These are phyloP conservation scores for Platycercus adscitus DNA, from an alignment of 2,113 vertebrate genomes.

Conservation along the genomic window DNA sequence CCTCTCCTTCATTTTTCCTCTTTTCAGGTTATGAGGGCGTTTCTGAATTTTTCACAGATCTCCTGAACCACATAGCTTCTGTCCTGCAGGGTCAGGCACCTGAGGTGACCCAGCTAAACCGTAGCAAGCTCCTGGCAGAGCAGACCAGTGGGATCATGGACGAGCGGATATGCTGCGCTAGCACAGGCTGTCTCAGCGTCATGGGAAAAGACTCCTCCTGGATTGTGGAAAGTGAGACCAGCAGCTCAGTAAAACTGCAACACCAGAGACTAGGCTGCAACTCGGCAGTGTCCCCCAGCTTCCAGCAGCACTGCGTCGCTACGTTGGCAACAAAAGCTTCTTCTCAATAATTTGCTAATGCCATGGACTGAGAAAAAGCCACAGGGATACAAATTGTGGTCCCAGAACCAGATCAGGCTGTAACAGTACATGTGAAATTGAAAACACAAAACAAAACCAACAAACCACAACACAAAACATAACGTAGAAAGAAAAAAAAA, in stretches of 20 bases:
- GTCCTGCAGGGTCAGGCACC: constrained; percentile 85
- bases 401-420: constrained; percentile 37
- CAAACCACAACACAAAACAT: neutral
- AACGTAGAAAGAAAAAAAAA: neutral
- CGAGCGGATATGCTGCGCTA: constrained; percentile 76
- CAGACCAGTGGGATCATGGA: constrained; percentile 66
- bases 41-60: constrained; percentile 93
- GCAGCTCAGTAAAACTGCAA: constrained; percentile 79
- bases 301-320: constrained; percentile 97
- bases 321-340: constrained; percentile 96
- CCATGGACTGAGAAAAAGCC: constrained; percentile 58
- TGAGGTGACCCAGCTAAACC: constrained; percentile 74
- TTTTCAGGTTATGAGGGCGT: constrained; percentile 93
- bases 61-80: constrained; percentile 92
- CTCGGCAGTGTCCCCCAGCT: constrained; percentile 90
- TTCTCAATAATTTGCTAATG: constrained; percentile 86
- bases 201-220: constrained; percentile 86
- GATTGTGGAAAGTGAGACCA: constrained; percentile 85
- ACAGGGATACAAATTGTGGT: constrained; percentile 2
- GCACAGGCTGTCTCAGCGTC: constrained; percentile 80
- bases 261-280: constrained; percentile 97
- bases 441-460: neutral
- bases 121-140: constrained; percentile 72
- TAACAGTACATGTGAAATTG: neutral
- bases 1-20: neutral